Conservation (phyloP, 1,140 invertebrate species). For the Drosophila nannoptera region DNA sequence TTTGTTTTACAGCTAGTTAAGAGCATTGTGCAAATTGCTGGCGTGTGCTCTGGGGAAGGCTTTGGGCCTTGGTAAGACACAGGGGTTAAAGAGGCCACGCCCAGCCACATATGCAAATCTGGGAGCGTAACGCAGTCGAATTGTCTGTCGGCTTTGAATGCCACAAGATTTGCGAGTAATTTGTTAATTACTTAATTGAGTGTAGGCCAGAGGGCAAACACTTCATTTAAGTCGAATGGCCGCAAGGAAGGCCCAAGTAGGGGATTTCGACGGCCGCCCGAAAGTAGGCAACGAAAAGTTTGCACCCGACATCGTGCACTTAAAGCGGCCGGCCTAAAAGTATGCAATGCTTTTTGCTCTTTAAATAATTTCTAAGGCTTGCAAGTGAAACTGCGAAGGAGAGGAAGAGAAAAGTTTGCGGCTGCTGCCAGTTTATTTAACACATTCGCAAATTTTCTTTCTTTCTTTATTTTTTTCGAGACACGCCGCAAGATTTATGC, state of each 20-base stretch:
- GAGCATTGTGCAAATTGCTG: constrained; percentile 64
- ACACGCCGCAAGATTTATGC: constrained; percentile 47
- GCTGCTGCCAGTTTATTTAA: constrained; percentile 49
- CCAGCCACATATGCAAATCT: constrained; percentile 57
- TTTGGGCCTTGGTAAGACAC: background rate
- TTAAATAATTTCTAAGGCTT: background rate
- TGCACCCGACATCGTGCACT: background rate
- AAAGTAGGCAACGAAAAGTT: constrained; percentile 1
- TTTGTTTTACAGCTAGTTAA: constrained; percentile 76
- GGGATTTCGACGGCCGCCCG: background rate
- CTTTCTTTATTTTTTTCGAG: constrained; percentile 36
- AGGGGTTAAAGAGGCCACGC: too few species aligned
- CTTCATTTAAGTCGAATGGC: constrained; percentile 40
- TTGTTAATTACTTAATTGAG: constrained; percentile 75
- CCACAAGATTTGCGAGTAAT: constrained; percentile 45
- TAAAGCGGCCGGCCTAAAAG: background rate
- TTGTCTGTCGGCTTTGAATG: constrained; percentile 11
- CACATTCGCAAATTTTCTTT: constrained; percentile 15
- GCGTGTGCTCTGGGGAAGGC: constrained; percentile 21
- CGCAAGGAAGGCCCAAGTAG: too few species aligned
- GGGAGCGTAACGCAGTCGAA: constrained; percentile 14
- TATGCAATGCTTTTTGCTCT: constrained; percentile 17
- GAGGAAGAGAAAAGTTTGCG: constrained; percentile 23
- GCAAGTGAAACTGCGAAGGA: background rate
- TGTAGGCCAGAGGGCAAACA: constrained; percentile 60